Base-by-base conservation (phyloP, 2,113 vertebrate species). In the Willisornis vidua region DNA sequence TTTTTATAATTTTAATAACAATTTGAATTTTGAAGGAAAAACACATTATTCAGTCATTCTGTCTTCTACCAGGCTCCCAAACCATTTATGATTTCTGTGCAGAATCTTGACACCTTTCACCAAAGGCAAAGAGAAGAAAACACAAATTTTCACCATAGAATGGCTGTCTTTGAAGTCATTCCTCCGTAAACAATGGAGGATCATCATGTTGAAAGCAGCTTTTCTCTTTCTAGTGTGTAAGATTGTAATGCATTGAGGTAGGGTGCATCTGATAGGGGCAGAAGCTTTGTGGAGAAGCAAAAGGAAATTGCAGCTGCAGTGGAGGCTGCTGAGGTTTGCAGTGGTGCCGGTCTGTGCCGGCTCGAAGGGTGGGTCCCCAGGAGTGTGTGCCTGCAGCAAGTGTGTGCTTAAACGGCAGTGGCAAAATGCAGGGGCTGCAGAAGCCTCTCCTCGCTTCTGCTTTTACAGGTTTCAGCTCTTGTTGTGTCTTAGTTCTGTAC, bases 291-390 rank as follows among this genome's bases (percentile, higher is more conserved):
- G 70, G 49, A 87, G 78, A 80, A 74, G 45, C 14, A 43, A 14
- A 31, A 61, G 59, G 8, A 43, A 61, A 31, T 10, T 29, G 37
- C 39, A 43, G 55, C 25, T 65, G 0, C 51, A 46, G 8, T 90
- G 55, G 51, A 65, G 58, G 28, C 3, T 6, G n/a, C 35, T 57
- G 41, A 8, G 16, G 37, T 74, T 74, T 51, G 3, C 45, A 31
- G 1, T 16, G 73, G 19, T 72, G 46, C 46, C 77, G 85, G 59
- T 46, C 24, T 25, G 13, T 52, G 37, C n/a, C 41, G 24, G 31
- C 33, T 3, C 14, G 1, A 31, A 15, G 33, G 25, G 4, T 16
- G 2, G 2, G 10, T 54, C 25, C 6, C 6, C 28, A 10, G 2
- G 12, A 6, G 46, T 8, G 24, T 8, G 35, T 12, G 9, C 43